phyloP scores from a whole-genome alignment of 2,113 vertebrate species.

The Rhabdornis inornatus region DNA sequence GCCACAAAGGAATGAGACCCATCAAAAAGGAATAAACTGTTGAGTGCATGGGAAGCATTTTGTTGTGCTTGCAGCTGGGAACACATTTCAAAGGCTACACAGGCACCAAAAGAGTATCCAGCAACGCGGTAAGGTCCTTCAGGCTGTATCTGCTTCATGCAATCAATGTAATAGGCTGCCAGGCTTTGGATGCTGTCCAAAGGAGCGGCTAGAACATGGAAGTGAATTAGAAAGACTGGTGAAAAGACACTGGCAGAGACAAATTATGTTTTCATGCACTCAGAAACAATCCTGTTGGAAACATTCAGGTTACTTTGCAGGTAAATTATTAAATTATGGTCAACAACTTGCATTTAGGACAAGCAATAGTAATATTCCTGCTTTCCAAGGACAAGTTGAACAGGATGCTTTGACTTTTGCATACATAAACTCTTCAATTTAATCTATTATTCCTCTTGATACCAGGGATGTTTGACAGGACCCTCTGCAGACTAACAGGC shows the following conservation, averaged over 20 bases:
- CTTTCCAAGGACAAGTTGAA: neutral
- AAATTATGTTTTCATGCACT: neutral
- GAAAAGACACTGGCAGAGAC: neutral
- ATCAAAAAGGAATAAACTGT: conserved; percentile 90
- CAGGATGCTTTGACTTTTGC: neutral
- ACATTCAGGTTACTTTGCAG: neutral
- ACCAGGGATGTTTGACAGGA: neutral
- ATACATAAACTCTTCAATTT: neutral
- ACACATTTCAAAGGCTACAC: conserved; percentile 97
- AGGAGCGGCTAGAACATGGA: conserved; percentile 80
- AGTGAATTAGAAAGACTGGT: neutral
- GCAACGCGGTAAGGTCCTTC: conserved; percentile 91
- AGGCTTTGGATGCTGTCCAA: conserved; percentile 90
- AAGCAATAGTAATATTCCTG: neutral
- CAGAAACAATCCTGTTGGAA: neutral
- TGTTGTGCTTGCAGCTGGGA: conserved; percentile 87
- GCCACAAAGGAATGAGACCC: conserved; percentile 93
- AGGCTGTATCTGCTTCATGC: conserved; percentile 85
- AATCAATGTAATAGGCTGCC: conserved; percentile 87
- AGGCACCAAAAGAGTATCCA: conserved; percentile 96
- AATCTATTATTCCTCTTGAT: neutral
- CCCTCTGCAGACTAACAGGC: neutral
- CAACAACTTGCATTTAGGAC: neutral
- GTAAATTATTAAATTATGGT: neutral
- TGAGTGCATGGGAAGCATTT: conserved; percentile 68